A percentile compares a stretch with the other conserved stretches of the same genome.
These are phyloP conservation scores for Calonectris borealis DNA, from an alignment of 2,113 vertebrate species.

Conservation along the genomic window DNA sequence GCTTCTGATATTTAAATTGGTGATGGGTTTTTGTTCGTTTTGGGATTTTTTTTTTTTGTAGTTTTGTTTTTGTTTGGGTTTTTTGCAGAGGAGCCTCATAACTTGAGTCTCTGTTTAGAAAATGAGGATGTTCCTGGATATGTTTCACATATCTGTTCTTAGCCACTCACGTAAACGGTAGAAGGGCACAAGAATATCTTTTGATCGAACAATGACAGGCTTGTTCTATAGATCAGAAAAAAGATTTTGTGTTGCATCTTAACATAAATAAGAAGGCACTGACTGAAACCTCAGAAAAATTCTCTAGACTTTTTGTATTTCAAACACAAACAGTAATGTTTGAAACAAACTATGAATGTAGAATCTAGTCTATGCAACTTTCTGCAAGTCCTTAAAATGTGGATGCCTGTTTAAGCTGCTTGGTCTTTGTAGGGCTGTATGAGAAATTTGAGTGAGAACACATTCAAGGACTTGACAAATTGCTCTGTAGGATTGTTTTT, in stretches of 20 bases:
- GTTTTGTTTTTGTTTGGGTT: neutral
- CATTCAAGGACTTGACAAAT: neutral
- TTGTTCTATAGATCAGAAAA: neutral
- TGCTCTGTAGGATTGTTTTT: neutral
- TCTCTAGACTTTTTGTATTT: neutral
- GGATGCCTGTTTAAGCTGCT: neutral
- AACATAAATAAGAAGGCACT: neutral
- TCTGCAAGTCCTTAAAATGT: neutral
- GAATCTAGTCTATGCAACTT: neutral
- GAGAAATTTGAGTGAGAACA: neutral
- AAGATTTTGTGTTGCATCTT: neutral
- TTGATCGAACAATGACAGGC: neutral
- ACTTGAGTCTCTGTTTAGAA: neutral
- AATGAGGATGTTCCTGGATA: neutral
- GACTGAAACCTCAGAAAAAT: neutral
- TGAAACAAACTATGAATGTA: neutral
- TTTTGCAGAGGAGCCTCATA: neutral
- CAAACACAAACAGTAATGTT: neutral
- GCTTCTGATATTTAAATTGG: neutral
- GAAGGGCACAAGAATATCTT: neutral
- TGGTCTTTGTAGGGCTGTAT: neutral
- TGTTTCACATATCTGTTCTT: neutral
- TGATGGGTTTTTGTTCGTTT: neutral
- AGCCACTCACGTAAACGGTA: neutral
- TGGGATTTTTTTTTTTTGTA: neutral